Conservation (phyloP, 2,888 invertebrate genomes). For the Xestia c-nigrum region DNA sequence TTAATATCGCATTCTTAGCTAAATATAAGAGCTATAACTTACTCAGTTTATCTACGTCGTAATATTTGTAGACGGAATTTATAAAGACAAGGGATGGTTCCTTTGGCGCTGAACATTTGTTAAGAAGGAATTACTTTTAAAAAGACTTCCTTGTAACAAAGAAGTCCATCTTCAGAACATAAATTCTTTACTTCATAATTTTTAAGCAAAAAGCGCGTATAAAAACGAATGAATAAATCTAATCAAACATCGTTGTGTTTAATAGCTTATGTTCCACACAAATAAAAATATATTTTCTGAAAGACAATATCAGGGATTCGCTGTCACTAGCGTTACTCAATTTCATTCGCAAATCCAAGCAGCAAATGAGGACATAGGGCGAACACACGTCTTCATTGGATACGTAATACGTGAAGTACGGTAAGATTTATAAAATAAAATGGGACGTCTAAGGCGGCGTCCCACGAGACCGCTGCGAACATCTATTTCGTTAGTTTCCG, state of each 20-base stretch:
- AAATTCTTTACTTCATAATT: not conserved
- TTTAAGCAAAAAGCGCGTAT: not conserved
- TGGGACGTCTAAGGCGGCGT: slow-evolving; percentile 58
- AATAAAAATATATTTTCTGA: slow-evolving; percentile 8
- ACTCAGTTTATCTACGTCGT: slow-evolving; percentile 52
- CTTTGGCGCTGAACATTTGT: slow-evolving; percentile 28
- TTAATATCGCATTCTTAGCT: slow-evolving; percentile 47
- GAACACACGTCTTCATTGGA: slow-evolving; percentile 59
- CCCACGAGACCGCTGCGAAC: slow-evolving; percentile 69
- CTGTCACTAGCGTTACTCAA: slow-evolving; percentile 19
- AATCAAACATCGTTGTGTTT: not conserved
- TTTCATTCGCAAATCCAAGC: slow-evolving; percentile 45
- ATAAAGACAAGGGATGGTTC: slow-evolving; percentile 50
- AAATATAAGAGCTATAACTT: slow-evolving; percentile 52
- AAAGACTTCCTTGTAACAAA: not conserved
- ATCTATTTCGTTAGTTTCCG: slow-evolving; percentile 80
- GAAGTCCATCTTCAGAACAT: not conserved
- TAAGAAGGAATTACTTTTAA: slow-evolving; percentile 6
- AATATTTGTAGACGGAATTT: slow-evolving; percentile 45
- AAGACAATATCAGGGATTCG: slow-evolving; percentile 15
- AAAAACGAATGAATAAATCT: not conserved
- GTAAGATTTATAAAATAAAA: slow-evolving; percentile 68
- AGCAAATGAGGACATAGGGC: slow-evolving; percentile 40
- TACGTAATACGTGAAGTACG: slow-evolving; percentile 59
- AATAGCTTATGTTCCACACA: not conserved